Evolutionary conservation across 2,888 invertebrate species (phyloP).

Genomic region (Blera fallax): DNA sequence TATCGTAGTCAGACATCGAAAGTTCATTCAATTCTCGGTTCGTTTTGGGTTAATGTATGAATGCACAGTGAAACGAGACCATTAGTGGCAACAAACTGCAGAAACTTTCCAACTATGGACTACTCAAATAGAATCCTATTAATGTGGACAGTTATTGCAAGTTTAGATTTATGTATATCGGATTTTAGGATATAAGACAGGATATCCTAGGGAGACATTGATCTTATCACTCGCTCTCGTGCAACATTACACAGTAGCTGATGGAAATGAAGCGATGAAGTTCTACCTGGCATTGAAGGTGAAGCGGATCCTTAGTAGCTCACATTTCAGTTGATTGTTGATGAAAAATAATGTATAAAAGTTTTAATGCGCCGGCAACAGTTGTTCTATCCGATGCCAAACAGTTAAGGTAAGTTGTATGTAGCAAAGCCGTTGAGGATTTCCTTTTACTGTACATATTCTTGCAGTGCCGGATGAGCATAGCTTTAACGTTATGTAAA

Average conservation of each 20-base stretch:
- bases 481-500: too few relatives aligned
- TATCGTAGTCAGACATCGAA: conserved; percentile 16
- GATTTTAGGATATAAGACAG: neutral
- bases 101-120: conserved; percentile 14
- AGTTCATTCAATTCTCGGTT: conserved; percentile 15
- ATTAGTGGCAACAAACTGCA: conserved; percentile 12
- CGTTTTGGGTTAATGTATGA: neutral
- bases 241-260: too few relatives aligned
- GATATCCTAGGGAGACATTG: neutral
- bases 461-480: too few relatives aligned
- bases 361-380: neutral
- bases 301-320: neutral
- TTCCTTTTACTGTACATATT: too few relatives aligned
- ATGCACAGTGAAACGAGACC: neutral
- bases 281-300: neutral
- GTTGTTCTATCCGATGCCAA: too few relatives aligned
- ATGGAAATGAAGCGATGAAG: neutral
- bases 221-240: neutral
- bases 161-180: conserved; percentile 25
- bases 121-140: conserved; percentile 18
- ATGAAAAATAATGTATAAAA: neutral
- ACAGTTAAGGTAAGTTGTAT: neutral
- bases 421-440: too few relatives aligned
- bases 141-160: conserved; percentile 38
- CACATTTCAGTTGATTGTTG: neutral